Evolutionary conservation across 2,888 invertebrate species (phyloP).

Genomic region (Callyntrura sp.): DNA sequence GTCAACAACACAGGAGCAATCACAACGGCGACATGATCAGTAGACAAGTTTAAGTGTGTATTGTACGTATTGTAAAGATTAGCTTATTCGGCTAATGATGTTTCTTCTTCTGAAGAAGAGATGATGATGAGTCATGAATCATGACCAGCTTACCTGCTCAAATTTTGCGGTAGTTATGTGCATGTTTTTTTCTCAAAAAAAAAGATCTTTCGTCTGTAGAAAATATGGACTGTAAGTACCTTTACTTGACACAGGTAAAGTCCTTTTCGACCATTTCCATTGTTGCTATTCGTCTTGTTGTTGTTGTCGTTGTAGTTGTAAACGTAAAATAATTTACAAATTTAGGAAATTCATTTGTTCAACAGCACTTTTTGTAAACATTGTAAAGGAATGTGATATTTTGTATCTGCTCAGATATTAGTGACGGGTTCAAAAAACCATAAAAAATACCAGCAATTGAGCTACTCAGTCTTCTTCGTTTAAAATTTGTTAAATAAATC

Average conservation of each 20-base stretch:
- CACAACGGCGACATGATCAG: slow-evolving; percentile 17
- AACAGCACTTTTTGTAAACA: not conserved
- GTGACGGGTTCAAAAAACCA: slow-evolving; percentile 36
- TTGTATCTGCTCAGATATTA: not conserved
- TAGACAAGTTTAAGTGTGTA: not conserved
- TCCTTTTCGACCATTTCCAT: slow-evolving; percentile 1
- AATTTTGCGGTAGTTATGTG: not conserved
- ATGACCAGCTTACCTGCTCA: slow-evolving; percentile 66
- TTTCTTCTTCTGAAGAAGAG: slow-evolving; percentile 37
- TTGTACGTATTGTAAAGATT: too few relatives aligned
- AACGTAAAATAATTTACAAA: not conserved
- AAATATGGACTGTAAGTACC: too few relatives aligned
- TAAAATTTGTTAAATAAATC: slow-evolving; percentile 21
- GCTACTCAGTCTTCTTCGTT: not conserved
- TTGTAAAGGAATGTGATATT: not conserved
- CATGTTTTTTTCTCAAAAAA: not conserved
- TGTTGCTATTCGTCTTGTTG: too few relatives aligned
- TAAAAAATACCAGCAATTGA: not conserved
- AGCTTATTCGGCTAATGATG: slow-evolving; percentile 63
- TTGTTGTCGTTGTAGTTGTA: too few relatives aligned
- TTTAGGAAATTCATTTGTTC: not conserved
- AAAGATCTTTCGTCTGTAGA: too few relatives aligned
- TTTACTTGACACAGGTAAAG: too few relatives aligned
- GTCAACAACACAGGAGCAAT: slow-evolving; percentile 9
- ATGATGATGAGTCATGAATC: slow-evolving; percentile 78